Percentiles rank a stretch among this genome's conserved stretches.
Evolutionary conservation across 2,797 vertebrate species (phyloP).

Genomic region (Spinibarbus caldwelli): DNA sequence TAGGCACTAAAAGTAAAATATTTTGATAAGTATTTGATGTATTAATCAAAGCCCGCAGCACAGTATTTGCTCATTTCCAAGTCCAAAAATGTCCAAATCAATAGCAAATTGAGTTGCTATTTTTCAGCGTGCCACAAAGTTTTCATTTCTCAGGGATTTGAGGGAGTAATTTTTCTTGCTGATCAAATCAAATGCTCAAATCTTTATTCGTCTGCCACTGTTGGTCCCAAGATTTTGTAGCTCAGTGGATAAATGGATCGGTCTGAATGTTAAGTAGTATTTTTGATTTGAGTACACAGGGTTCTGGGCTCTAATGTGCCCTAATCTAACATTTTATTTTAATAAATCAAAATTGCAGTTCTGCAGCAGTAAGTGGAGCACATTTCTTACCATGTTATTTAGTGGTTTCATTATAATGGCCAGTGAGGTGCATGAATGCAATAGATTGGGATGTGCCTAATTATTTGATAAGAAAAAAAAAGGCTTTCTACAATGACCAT

Average conservation of each 20-base stretch:
- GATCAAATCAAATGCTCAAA: slow-evolving; percentile 24
- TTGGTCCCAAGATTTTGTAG: neutral
- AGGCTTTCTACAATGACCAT: neutral
- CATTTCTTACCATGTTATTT: neutral
- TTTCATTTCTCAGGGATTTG: slow-evolving; percentile 16
- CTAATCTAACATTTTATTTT: neutral
- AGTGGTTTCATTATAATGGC: neutral
- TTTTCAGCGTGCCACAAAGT: neutral
- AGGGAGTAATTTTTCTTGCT: neutral
- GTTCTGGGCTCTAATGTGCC: neutral
- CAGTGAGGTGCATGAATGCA: neutral
- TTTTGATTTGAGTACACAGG: neutral
- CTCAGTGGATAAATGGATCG: neutral
- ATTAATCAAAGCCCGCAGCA: neutral
- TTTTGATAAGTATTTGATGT: neutral
- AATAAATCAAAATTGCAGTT: neutral
- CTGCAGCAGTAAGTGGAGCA: neutral
- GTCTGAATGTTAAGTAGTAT: slow-evolving; percentile 28
- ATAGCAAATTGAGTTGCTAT: neutral
- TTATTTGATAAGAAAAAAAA: neutral
- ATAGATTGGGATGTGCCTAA: neutral
- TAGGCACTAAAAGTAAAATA: neutral
- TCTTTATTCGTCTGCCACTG: slow-evolving; percentile 5
- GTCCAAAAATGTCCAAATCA: neutral
- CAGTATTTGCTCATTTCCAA: neutral